Conservation (phyloP, 2,797 vertebrate genomes). For the Pantherophis vulpinus region DNA sequence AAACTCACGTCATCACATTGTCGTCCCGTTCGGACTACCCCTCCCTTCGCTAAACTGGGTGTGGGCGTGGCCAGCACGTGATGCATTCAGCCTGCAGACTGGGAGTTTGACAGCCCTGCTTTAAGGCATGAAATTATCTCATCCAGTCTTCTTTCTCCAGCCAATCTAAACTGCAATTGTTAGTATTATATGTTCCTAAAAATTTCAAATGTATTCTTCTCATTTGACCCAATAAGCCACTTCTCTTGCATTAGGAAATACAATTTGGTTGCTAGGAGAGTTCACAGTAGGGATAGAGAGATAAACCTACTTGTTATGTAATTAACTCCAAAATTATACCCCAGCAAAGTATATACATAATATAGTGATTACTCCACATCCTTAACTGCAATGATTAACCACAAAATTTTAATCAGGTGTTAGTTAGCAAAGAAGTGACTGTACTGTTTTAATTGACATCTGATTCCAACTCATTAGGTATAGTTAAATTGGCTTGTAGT, state of each 20-base stretch:
- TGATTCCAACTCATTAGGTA: conserved; percentile 40
- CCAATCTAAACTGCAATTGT: conserved; percentile 48
- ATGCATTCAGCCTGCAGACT: no score
- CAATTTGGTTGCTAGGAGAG: conserved; percentile 62
- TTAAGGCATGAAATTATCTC: conserved; percentile 5
- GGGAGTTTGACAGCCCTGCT: not conserved
- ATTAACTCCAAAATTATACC: conserved; percentile 61
- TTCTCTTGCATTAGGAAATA: conserved; percentile 59
- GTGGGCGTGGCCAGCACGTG: no score
- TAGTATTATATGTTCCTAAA: conserved; percentile 44
- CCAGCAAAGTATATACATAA: conserved; percentile 43
- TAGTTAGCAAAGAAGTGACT: conserved; percentile 52
- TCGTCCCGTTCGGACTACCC: no score
- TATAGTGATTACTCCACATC: conserved; percentile 39
- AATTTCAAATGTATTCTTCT: conserved; percentile 48
- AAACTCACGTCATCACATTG: no score
- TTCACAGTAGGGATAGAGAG: conserved; percentile 41
- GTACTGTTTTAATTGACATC: conserved; percentile 51
- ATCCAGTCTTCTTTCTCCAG: conserved; percentile 15
- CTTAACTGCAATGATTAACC: conserved; percentile 47
- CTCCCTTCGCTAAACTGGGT: no score
- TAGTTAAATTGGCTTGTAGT: conserved; percentile 39
- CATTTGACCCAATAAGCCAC: conserved; percentile 52
- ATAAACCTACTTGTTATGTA: conserved; percentile 56
- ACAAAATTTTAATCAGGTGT: conserved; percentile 39